phyloP scores from a whole-genome alignment of 2,113 vertebrate species.

The Gorsachius goisagi region DNA sequence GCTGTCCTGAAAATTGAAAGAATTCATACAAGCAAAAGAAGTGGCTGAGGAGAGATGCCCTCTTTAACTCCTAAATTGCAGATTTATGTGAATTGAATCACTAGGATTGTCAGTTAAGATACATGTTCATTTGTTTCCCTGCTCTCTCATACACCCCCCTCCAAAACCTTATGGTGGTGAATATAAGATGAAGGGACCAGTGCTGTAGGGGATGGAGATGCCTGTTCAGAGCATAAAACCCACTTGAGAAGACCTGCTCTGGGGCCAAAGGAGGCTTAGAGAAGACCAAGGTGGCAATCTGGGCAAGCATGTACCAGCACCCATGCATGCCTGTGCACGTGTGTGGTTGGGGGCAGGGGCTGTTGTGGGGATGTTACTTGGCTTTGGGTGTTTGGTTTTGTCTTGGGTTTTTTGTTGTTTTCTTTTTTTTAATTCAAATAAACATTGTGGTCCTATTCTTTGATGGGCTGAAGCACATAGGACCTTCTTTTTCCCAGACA shows the following conservation, averaged over 20 bases:
- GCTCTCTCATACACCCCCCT: neutral
- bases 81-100: neutral
- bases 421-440: neutral
- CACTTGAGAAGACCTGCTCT: neutral
- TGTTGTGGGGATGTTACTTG: neutral
- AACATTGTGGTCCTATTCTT: neutral
- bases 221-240: neutral
- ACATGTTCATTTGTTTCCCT: neutral
- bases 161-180: neutral
- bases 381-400: neutral
- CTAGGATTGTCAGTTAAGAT: neutral
- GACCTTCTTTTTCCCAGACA: conserved; percentile 25
- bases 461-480: neutral
- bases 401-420: too few relatives aligned
- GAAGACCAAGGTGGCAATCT: neutral
- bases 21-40: neutral
- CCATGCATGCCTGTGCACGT: neutral
- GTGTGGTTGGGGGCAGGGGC: neutral
- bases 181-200: neutral
- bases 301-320: neutral
- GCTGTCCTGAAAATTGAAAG: neutral
- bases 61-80: neutral
- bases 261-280: neutral
- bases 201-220: neutral
- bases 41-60: neutral